Evolutionary conservation across 2,797 vertebrate species (phyloP).

Genomic region (Hemitrygon akajei): DNA sequence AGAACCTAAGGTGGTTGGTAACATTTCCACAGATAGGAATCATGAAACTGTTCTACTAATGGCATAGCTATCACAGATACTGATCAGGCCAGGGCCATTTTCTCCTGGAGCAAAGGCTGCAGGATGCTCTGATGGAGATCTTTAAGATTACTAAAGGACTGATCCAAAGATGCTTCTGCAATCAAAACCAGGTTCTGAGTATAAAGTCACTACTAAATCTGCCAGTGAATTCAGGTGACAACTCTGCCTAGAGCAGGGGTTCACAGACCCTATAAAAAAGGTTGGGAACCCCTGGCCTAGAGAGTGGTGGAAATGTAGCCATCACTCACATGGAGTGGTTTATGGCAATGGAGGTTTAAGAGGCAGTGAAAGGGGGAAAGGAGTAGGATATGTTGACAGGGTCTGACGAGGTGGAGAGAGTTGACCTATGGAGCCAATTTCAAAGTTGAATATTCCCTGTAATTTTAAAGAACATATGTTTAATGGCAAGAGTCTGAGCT

Average conservation of each 20-base stretch:
- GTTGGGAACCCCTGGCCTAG: too few species aligned
- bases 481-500: neutral
- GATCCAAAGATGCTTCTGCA: neutral
- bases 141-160: neutral
- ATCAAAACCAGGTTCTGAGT: neutral
- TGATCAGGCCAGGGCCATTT: neutral
- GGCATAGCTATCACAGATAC: neutral
- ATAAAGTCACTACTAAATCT: neutral
- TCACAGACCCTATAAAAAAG: too few species aligned
- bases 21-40: too few species aligned
- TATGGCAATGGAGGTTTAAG: neutral
- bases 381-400: neutral
- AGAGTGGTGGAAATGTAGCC: neutral
- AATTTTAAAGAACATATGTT: neutral
- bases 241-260: too few species aligned
- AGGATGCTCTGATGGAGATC: neutral
- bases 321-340: neutral
- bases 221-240: neutral
- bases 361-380: neutral
- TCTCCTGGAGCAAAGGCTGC: neutral
- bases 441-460: neutral
- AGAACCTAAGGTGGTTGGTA: too few species aligned
- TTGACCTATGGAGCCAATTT: neutral
- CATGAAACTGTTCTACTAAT: neutral
- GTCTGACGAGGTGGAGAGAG: neutral